phyloP scores from a whole-genome alignment of 2,113 vertebrate species.

The Zapornia atra region DNA sequence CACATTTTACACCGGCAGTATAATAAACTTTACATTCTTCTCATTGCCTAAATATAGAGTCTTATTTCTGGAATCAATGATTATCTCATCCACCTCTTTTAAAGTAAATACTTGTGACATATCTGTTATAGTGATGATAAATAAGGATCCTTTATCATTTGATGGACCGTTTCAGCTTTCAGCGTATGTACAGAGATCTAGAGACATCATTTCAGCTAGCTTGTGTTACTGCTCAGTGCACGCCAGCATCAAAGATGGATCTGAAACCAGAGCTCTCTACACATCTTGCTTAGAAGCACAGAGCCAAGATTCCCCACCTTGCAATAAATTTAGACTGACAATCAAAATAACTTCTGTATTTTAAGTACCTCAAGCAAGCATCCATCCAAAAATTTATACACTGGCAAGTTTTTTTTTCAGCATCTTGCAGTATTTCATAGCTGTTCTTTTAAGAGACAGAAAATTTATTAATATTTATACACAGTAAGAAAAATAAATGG shows the following conservation, averaged over 20 bases:
- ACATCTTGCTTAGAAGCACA: neutral
- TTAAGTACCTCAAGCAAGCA: neutral
- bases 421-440: neutral
- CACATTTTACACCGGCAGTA: neutral
- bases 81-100: neutral
- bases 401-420: neutral
- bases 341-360: neutral
- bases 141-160: neutral
- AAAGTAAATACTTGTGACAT: neutral
- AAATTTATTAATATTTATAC: neutral
- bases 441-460: neutral
- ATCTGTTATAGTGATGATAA: neutral
- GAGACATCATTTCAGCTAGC: neutral
- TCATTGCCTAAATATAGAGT: neutral
- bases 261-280: neutral
- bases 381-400: neutral
- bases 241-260: neutral
- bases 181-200: neutral
- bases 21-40: neutral
- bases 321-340: neutral
- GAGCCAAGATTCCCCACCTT: neutral
- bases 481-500: neutral
- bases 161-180: neutral
- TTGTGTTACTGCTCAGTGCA: neutral
- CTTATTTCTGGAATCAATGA: neutral